Conservation (phyloP, 1,140 invertebrate species). For the Hylyphantes graminicola region DNA sequence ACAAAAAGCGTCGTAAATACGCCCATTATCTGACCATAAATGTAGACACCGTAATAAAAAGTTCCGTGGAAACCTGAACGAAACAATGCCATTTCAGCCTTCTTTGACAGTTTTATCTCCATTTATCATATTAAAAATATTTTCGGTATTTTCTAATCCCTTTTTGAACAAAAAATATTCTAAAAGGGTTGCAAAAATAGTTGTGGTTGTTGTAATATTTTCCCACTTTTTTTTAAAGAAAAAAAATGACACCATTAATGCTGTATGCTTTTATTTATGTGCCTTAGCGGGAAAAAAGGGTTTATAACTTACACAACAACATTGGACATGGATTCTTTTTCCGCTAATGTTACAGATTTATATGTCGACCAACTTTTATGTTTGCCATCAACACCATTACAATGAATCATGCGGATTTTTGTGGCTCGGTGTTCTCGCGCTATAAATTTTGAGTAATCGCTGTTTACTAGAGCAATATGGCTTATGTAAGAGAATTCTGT, state of each 20-base stretch:
- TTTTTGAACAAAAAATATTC: slow-evolving; percentile 11
- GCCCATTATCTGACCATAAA: slow-evolving; percentile 7
- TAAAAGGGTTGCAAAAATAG: slow-evolving; percentile 3
- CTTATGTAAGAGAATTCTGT: no score
- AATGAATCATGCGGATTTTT: no score
- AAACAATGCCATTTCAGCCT: slow-evolving; percentile 19
- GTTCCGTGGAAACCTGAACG: neutral
- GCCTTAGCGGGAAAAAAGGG: no score
- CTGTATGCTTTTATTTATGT: neutral
- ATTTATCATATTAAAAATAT: slow-evolving; percentile 37
- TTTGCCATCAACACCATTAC: no score
- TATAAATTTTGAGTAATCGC: no score
- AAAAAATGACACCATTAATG: slow-evolving; percentile 10
- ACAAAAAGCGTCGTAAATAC: slow-evolving; percentile 7
- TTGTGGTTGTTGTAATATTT: slow-evolving; percentile 10
- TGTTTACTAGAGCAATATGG: no score
- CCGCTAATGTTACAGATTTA: no score
- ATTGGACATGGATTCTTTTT: no score
- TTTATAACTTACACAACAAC: no score
- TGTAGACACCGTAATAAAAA: neutral
- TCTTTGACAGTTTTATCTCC: slow-evolving; percentile 2
- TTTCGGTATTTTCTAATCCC: neutral
- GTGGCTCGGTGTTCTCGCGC: no score
- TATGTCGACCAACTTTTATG: no score
- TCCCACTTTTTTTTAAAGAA: neutral